Evolutionary conservation across 2,888 invertebrate genomes (phyloP).

Genomic region (Amphipyra tragopoginis): DNA sequence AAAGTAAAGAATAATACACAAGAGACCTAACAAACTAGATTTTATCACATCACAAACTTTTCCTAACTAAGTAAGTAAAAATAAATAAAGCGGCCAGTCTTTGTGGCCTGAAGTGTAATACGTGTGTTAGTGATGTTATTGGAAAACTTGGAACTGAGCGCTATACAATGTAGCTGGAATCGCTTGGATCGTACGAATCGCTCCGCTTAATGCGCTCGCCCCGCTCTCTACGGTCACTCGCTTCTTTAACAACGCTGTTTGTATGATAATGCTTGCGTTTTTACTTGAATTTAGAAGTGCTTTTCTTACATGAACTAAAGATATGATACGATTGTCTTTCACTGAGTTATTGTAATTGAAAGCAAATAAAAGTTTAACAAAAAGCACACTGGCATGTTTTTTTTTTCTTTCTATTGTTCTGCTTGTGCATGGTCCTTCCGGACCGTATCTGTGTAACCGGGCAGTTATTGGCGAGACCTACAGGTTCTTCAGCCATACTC

Average conservation of each 20-base stretch:
- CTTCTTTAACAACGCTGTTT: constrained; percentile 43
- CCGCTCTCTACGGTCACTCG: constrained; percentile 44
- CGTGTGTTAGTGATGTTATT: constrained; percentile 65
- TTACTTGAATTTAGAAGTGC: constrained; percentile 27
- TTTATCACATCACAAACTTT: constrained; percentile 45
- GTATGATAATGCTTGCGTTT: constrained; percentile 38
- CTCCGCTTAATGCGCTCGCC: constrained; percentile 36
- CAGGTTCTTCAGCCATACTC: no score
- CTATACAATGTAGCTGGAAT: constrained; percentile 62
- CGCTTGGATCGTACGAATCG: constrained; percentile 33
- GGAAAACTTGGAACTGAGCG: constrained; percentile 69
- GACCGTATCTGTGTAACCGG: no score
- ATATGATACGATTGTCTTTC: no score
- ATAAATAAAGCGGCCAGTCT: constrained; percentile 40
- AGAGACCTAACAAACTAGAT: constrained; percentile 51
- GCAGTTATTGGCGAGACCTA: no score
- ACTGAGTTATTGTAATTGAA: no score
- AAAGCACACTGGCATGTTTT: no score
- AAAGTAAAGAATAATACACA: constrained; percentile 41
- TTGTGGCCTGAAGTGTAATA: constrained; percentile 55
- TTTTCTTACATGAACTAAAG: no score
- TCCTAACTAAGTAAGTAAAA: constrained; percentile 42
- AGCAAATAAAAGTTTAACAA: no score
- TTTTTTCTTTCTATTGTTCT: no score
- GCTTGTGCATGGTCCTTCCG: no score